Conservation (phyloP, 2,888 invertebrate genomes). For the Dicyrtomina minuta region DNA sequence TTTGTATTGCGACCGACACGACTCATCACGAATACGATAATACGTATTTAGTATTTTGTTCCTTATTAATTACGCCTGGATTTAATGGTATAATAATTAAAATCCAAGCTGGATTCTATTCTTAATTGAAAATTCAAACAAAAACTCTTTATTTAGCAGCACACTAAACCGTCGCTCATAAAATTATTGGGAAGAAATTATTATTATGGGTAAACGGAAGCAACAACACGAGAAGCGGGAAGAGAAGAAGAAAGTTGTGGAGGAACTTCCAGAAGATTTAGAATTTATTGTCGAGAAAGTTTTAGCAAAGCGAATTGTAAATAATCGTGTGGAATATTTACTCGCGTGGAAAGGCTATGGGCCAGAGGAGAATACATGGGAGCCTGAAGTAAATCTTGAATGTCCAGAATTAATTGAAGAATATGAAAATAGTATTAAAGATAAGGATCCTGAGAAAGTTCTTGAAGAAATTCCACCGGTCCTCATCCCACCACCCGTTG, state of each 20-base stretch:
- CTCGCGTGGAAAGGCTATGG: conserved; percentile 33
- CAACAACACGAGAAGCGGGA: background rate
- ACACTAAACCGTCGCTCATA: too few relatives aligned
- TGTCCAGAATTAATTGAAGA: conserved; percentile 36
- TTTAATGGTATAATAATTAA: too few relatives aligned
- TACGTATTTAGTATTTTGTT: too few relatives aligned
- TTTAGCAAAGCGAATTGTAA: conserved; percentile 19
- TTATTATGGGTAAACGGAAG: conserved; percentile 7
- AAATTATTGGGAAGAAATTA: too few relatives aligned
- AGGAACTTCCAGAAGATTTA: conserved; percentile 19
- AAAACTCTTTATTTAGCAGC: too few relatives aligned
- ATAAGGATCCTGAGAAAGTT: conserved; percentile 27
- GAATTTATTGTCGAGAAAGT: conserved; percentile 37
- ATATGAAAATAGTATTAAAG: conserved; percentile 26
- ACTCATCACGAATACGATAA: too few relatives aligned
- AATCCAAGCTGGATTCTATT: too few relatives aligned
- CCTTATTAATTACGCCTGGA: too few relatives aligned
- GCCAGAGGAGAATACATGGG: conserved; percentile 11
- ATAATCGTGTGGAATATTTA: conserved; percentile 26
- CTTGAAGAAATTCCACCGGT: conserved; percentile 11
- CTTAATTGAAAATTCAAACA: too few relatives aligned
- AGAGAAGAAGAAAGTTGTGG: conserved; percentile 4
- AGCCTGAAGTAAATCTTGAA: conserved; percentile 7
- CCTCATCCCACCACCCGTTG: background rate
- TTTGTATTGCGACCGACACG: too few relatives aligned